phyloP scores from a whole-genome alignment of 2,113 vertebrate species.

The Promerops cafer region DNA sequence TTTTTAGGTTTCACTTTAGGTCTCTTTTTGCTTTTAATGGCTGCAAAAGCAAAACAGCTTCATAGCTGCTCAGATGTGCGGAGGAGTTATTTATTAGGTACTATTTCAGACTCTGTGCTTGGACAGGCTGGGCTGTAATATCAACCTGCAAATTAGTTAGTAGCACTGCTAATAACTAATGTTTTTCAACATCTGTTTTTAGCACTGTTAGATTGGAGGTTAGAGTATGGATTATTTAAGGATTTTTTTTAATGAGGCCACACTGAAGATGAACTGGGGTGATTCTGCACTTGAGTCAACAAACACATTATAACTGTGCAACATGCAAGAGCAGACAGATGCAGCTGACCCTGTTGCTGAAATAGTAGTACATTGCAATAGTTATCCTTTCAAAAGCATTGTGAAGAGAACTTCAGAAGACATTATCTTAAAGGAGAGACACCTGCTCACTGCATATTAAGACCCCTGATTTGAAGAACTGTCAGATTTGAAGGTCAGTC shows the following conservation, averaged over 20 bases:
- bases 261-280: neutral
- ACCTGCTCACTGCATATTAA: neutral
- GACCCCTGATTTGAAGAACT: neutral
- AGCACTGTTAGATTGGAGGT: neutral
- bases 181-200: constrained; percentile 19
- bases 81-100: constrained; percentile 36
- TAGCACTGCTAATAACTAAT: neutral
- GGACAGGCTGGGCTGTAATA: neutral
- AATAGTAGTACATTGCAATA: neutral
- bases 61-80: neutral
- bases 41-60: neutral
- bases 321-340: neutral
- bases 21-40: neutral
- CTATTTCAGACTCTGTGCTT: neutral
- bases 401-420: neutral
- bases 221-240: neutral
- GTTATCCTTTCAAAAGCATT: neutral
- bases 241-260: neutral
- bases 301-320: neutral
- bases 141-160: constrained; percentile 38
- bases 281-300: neutral
- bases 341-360: neutral
- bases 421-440: neutral
- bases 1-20: neutral
- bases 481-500: neutral